A percentile compares a stretch with the other conserved stretches of the same genome.
Conservation (phyloP, 2,113 vertebrate genomes). For the Hiodon alosoides region DNA sequence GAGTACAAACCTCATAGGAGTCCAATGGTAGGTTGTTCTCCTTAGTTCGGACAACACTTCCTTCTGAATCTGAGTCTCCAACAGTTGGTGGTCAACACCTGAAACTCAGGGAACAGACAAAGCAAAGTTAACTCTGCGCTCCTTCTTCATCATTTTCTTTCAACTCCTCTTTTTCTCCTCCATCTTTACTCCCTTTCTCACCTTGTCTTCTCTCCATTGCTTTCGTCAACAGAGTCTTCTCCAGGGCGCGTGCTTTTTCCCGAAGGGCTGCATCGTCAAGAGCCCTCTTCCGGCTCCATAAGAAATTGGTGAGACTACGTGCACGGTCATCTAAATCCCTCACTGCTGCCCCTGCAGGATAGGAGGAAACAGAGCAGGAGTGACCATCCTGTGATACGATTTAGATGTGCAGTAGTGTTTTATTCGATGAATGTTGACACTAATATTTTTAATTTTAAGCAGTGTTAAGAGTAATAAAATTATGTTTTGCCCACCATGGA, state of each 20-base stretch:
- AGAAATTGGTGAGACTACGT: conserved; percentile 60
- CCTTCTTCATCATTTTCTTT: neutral
- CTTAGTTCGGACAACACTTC: conserved; percentile 65
- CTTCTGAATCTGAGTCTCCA: conserved; percentile 54
- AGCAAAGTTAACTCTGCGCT: too few relatives aligned
- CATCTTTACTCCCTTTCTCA: neutral
- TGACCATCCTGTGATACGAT: neutral
- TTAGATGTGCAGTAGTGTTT: too few relatives aligned
- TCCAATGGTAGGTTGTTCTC: conserved; percentile 74
- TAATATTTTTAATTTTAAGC: neutral
- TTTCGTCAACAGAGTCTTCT: conserved; percentile 54
- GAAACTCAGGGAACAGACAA: neutral
- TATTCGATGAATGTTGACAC: neutral
- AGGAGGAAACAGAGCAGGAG: neutral
- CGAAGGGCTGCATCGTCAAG: conserved; percentile 57
- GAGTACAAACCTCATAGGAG: conserved; percentile 59
- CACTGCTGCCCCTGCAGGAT: conserved; percentile 53
- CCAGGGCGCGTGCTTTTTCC: conserved; percentile 56
- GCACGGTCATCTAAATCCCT: conserved; percentile 46
- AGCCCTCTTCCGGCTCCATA: conserved; percentile 78
- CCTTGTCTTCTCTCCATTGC: conserved; percentile 32
- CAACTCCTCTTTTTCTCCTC: neutral
- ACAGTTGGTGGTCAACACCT: conserved; percentile 42
- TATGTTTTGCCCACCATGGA: conserved; percentile 55
- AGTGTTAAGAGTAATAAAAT: neutral